These are phyloP conservation scores for Rotaria socialis DNA, from an alignment of 2,888 invertebrate species.

Conservation along the genomic window DNA sequence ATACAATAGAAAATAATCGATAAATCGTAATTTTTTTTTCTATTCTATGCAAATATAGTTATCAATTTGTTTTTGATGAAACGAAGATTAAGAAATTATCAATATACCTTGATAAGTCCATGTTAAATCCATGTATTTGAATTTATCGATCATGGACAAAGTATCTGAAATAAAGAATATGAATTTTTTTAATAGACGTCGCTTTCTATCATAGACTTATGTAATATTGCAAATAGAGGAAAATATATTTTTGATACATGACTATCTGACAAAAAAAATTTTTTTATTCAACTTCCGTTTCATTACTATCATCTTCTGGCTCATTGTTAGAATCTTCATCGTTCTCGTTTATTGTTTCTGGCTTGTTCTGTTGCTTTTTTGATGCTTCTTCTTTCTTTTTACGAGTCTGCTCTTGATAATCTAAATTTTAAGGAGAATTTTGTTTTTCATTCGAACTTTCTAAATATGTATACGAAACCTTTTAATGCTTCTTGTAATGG, in stretches of 20 bases:
- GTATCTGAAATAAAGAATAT: background rate
- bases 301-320: background rate
- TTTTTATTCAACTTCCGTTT: background rate
- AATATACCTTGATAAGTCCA: background rate
- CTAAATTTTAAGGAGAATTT: background rate
- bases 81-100: background rate
- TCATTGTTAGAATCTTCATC: background rate
- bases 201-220: background rate
- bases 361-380: background rate
- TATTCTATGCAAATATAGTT: too few species aligned
- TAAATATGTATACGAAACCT: background rate
- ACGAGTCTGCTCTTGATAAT: background rate
- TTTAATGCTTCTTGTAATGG: constrained; percentile 21
- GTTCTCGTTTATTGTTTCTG: background rate
- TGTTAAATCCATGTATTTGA: background rate
- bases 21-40: too few species aligned
- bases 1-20: too few species aligned
- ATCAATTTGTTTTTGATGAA: too few species aligned
- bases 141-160: background rate
- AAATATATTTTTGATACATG: background rate
- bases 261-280: background rate
- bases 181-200: background rate
- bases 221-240: background rate
- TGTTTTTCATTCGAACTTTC: background rate
- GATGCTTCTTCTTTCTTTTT: constrained; percentile 1